Conservation (phyloP, 2,888 invertebrate genomes). For the Gandaritis pyraliata region DNA sequence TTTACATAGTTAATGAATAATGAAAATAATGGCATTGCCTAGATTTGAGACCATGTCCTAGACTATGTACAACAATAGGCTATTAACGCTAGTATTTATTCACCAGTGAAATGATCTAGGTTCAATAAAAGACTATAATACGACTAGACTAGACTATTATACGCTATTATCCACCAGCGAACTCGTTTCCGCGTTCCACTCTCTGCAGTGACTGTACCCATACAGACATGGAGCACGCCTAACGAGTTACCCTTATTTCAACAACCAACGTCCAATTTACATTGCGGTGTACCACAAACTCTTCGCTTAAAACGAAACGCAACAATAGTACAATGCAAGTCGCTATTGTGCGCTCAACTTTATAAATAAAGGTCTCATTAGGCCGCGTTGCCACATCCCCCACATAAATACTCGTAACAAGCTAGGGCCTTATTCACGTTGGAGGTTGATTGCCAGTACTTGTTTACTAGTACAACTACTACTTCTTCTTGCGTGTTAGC, state of each 20-base stretch:
- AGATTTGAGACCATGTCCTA: too few relatives aligned
- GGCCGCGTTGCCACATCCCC: slow-evolving; percentile 67
- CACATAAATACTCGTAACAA: slow-evolving; percentile 73
- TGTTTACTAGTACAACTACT: slow-evolving; percentile 10
- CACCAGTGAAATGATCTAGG: too few relatives aligned
- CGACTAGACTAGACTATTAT: too few relatives aligned
- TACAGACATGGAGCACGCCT: slow-evolving; percentile 59
- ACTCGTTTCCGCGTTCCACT: background rate
- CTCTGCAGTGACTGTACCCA: slow-evolving; percentile 21
- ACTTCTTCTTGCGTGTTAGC: too few relatives aligned
- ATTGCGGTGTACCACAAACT: slow-evolving; percentile 73
- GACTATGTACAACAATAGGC: too few relatives aligned
- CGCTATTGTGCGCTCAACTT: slow-evolving; percentile 73
- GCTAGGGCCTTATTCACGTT: slow-evolving; percentile 26
- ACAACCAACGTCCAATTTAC: slow-evolving; percentile 75
- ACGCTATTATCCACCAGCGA: background rate
- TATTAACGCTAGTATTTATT: too few relatives aligned
- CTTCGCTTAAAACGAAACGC: slow-evolving; percentile 75
- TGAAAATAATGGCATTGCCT: too few relatives aligned
- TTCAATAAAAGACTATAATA: too few relatives aligned
- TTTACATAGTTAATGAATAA: too few relatives aligned
- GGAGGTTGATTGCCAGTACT: slow-evolving; percentile 20
- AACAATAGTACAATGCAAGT: slow-evolving; percentile 81
- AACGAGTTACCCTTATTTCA: slow-evolving; percentile 68
- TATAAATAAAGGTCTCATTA: slow-evolving; percentile 82